These are phyloP conservation scores for Neolamprologus sp. DNA, from an alignment of 2,113 vertebrate species.

Conservation along the genomic window DNA sequence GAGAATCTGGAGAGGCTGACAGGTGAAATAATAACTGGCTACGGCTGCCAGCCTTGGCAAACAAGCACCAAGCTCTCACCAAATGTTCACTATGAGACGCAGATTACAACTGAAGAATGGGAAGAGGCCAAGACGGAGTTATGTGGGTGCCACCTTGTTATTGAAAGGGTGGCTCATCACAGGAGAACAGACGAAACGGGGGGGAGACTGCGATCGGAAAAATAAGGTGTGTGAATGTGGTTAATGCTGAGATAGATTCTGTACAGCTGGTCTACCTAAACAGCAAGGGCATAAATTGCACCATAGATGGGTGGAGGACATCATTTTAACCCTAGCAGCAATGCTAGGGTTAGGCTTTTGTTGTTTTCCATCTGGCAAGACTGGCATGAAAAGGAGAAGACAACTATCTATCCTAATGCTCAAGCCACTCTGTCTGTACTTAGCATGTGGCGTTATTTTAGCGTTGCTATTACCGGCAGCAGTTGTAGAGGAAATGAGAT, in stretches of 20 bases:
- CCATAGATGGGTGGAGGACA: neutral
- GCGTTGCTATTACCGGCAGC: neutral
- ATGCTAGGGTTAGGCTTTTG: neutral
- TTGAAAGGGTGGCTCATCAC: neutral
- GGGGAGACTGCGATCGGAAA: neutral
- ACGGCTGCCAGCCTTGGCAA: slow-evolving; percentile 25
- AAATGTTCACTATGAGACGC: slow-evolving; percentile 34
- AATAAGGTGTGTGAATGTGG: neutral
- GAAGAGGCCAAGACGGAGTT: neutral
- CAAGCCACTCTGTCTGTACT: slow-evolving; percentile 1
- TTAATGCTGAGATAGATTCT: neutral
- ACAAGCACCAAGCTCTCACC: slow-evolving; percentile 2
- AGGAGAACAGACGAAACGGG: neutral
- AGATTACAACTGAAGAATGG: slow-evolving; percentile 13
- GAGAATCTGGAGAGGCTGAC: slow-evolving; percentile 27
- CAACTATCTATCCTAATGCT: neutral
- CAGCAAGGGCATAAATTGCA: neutral
- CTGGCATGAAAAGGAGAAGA: neutral
- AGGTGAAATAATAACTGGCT: slow-evolving; percentile 14
- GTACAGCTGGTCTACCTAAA: neutral
- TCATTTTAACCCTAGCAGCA: neutral
- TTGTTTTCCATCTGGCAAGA: neutral
- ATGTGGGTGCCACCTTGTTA: neutral
- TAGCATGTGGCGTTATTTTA: neutral
- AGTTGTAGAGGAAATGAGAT: neutral